Base-by-base conservation (phyloP, 2,113 vertebrate genomes). In the Eulemur rufifrons region DNA sequence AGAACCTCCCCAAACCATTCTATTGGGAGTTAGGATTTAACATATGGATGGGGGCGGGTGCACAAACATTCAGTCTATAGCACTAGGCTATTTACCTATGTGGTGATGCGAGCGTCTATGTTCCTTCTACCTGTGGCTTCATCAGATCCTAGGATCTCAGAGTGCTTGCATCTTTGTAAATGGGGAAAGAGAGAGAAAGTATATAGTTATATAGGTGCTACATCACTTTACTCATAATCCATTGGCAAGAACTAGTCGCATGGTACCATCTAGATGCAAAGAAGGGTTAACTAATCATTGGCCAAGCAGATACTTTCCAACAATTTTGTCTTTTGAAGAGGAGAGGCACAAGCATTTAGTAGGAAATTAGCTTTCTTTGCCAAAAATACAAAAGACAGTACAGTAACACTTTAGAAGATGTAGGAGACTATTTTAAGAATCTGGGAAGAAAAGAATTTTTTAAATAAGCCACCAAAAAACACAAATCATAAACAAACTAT, bases 341-440 rank as follows among this genome's bases (percentile, higher is more conserved):
- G 56, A 34, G 6, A 8, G 34, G 6, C 18, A 8, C 5, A 4
- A 37, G 3, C 10, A 15, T 2, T 18, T 9, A 45, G 21, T 1
- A 15, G 66, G 34, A 9, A 42, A 8, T 63, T 42, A 64, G 1
- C 11, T 45, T 71, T 92, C 81, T 32, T 50, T 66, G 8, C 20
- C 71, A 56, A 39, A 71, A 18, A 54, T 5, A 34, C 69, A 39
- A 86, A 88, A 90, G 37, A 29, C 8, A 37, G 11, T 12, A 64
- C 8, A 71, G 18, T 42, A 77, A 54, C 3, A 74, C 10, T 56
- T 42, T 8, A 59, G 80, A 87, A 69, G 63, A 21, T 18, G 34
- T 11, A 61, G n/a, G 66, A 82, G 45, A 69, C n/a, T 34, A 23
- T 42, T 34, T 71, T 83, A 82, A 93, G 52, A 91, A 63, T 61